phyloP scores from a whole-genome alignment of 2,113 vertebrate species.

The Carassius carassius region DNA sequence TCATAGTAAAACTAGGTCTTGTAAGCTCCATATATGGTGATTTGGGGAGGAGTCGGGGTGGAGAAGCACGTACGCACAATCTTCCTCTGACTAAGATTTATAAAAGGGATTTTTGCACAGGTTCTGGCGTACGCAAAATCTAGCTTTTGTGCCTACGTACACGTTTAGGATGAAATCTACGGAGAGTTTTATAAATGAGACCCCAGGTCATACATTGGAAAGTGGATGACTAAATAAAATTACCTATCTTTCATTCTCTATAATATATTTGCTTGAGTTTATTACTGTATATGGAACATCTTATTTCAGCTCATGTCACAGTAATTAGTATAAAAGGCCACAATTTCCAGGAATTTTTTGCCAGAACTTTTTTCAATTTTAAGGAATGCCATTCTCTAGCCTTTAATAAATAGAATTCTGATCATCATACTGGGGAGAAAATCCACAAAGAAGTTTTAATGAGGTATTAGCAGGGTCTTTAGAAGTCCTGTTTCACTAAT shows the following conservation, averaged over 20 bases:
- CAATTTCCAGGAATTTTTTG: neutral
- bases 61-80: too few relatives aligned
- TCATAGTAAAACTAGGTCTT: too few relatives aligned
- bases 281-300: neutral
- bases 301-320: neutral
- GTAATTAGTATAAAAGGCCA: neutral
- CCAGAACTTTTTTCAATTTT: neutral
- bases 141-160: too few relatives aligned
- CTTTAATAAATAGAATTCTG: neutral
- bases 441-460: neutral
- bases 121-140: too few relatives aligned
- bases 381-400: too few relatives aligned
- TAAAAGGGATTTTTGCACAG: too few relatives aligned
- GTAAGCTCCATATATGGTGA: too few relatives aligned
- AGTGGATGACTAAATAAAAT: neutral
- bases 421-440: neutral
- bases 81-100: too few relatives aligned
- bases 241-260: neutral
- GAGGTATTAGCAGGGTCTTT: neutral
- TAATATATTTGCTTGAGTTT: neutral
- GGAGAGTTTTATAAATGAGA: too few relatives aligned
- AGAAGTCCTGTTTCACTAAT: too few relatives aligned
- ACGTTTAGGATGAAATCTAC: too few relatives aligned
- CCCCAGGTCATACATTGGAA: neutral
- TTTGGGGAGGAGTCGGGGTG: too few relatives aligned